Evolutionary conservation across 2,797 vertebrate species (phyloP).

Genomic region (Platalea minor): DNA sequence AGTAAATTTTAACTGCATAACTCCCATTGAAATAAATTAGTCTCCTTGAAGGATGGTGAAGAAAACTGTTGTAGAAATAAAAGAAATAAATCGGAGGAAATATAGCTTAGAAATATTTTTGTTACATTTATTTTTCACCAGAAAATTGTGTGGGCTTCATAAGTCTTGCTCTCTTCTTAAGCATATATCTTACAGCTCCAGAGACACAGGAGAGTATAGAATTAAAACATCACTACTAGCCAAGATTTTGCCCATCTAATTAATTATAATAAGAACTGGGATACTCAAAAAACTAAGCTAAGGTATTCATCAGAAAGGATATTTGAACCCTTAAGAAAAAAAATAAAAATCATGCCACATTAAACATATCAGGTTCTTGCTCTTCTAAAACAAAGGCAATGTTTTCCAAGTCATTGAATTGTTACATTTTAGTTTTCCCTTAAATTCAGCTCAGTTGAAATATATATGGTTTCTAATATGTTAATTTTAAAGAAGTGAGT

Average conservation of each 20-base stretch:
- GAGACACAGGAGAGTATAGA: background rate
- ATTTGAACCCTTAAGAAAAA: background rate
- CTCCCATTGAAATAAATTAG: background rate
- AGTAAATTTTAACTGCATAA: background rate
- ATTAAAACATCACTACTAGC: background rate
- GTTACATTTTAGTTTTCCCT: background rate
- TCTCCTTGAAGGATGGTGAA: background rate
- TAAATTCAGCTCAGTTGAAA: background rate
- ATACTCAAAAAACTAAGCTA: background rate
- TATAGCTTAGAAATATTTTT: background rate
- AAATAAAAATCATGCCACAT: background rate
- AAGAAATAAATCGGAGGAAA: background rate
- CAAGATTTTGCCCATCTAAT: background rate
- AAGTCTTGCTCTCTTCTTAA: background rate
- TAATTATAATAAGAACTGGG: background rate
- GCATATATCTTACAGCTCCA: background rate
- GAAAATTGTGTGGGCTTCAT: background rate
- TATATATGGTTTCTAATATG: background rate
- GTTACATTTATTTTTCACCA: background rate
- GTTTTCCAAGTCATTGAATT: background rate
- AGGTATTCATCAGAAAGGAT: background rate
- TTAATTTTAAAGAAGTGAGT: background rate
- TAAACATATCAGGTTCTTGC: background rate
- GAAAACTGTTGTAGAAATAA: background rate
- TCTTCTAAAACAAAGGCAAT: background rate